Evolutionary conservation across 2,797 vertebrate species (phyloP), one percentile per base, ranked within the genome.

Genomic region (Chelon auratus): DNA sequence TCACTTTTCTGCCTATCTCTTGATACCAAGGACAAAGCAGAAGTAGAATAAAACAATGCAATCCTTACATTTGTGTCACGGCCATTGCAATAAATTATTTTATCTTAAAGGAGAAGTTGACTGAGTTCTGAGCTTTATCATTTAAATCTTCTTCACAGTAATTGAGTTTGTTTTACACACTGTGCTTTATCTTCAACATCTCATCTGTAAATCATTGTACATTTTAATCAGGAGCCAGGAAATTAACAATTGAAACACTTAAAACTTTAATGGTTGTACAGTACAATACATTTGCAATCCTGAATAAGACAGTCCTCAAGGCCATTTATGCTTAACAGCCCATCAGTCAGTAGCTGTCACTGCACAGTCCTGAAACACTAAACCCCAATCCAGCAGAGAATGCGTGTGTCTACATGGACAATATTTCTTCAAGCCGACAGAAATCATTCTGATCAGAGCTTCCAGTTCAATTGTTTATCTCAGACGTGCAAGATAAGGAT

Each of bases 271-370:
- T 14, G 12, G 5, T 12, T 63, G 39, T 20, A 54, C 6, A 9
- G 22, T 24, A 18, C 9, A 57, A 30, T 10, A n/a, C 40, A 1
- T 42, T 15, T 42, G 40, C 39, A 40, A 40, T 4, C 11, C 43
- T 39, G 37, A 39, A 39, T 39, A 39, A 39, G 11, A 39, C 43
- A 17, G 17, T 47, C 43, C 39, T 53, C 40, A 70, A 67, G 62
- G 62, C 22, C 20, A 26, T 40, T 78, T 36, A 53, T 10, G 39
- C 30, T 45, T 71, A 61, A 11, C n/a, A 8, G 8, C 9, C 52
- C 52, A 59, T 51, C 54, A 45, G 52, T 48, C 61, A 33, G n/a
- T 55, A 54, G 45, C n/a, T 37, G 24, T 62, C 26, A 73, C 50
- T 50, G 50, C 12, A 36, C 24, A 51, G 22, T 15, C 52, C 33